Evolutionary conservation across 2,888 invertebrate genomes (phyloP).

Genomic region (Mechanitis messenoides): DNA sequence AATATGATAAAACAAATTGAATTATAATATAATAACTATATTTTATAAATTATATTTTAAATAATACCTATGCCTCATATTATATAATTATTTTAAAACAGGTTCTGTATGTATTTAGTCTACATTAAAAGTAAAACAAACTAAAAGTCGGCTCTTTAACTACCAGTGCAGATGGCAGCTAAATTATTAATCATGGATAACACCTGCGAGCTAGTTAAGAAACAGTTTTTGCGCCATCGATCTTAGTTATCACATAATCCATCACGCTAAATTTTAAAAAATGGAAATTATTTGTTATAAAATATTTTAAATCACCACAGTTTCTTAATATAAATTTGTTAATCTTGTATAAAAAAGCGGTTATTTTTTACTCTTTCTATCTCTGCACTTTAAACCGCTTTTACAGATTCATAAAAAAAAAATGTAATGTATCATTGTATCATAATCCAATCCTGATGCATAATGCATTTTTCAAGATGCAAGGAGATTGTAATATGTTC

Average conservation of each 20-base stretch:
- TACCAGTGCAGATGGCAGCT: constrained; percentile 22
- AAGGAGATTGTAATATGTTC: background rate
- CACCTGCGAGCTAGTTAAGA: constrained; percentile 23
- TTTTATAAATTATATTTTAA: background rate
- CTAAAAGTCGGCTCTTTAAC: constrained; percentile 16
- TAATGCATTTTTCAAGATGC: constrained; percentile 6
- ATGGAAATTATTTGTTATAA: background rate
- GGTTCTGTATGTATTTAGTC: background rate
- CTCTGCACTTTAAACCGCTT: no score
- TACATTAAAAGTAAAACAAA: background rate
- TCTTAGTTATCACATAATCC: constrained; percentile 20
- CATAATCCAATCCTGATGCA: background rate
- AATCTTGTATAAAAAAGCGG: no score
- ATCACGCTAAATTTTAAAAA: constrained; percentile 3
- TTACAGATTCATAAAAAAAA: background rate
- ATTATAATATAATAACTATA: no score
- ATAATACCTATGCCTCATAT: background rate
- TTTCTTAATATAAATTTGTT: no score
- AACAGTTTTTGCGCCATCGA: constrained; percentile 24
- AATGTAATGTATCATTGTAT: constrained; percentile 6
- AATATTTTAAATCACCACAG: no score
- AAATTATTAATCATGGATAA: constrained; percentile 25
- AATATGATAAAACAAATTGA: no score
- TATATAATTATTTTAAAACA: background rate
- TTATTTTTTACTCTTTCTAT: no score